Base-by-base conservation (phyloP, 2,113 vertebrate species). In the Grantiella picta region DNA sequence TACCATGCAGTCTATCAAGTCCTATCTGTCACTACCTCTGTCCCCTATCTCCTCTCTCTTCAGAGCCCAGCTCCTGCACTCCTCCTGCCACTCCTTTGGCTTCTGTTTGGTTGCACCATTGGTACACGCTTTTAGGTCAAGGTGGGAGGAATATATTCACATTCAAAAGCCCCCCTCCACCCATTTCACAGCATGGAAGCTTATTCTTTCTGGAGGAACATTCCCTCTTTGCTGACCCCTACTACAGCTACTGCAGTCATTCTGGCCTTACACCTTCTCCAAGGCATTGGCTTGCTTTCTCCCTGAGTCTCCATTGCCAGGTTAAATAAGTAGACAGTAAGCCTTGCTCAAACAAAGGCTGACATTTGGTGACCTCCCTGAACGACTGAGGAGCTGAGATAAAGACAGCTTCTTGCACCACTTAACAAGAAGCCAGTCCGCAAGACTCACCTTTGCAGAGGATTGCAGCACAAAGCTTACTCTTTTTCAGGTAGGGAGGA, bases 1-100 rank as follows among this genome's bases (percentile, higher is more conserved):
- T n/a, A 53, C 33, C 33, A 49, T 25, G 53, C n/a, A n/a, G n/a
- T 31, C 22, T 24, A 2, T 10, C 0, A 0, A 22, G 15, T 38
- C 52, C 3, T 3, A 24, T 40, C 78, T 71, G 23, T 21, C 7
- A 1, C 22, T 36, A 8, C 44, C 19, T 64, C 57, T 42, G 42
- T 28, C n/a, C 20, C 12, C 17, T 53, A 8, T 35, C 50, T 65
- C 20, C 15, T 57, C 45, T 66, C 12, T 19, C 7, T n/a, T 44
- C 54, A 72, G 40, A 65, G 36, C 8, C 8, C 22, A 21, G 63
- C 31, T 53, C 7, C 15, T 16, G 11, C 38, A 59, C 9, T 7
- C 10, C 33, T 86, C 49, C 49, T 53, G 66, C 44, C 4, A 11
- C 15, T 76, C 29, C 45, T 61, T 35, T 25, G n/a, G 29, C 38